Percentiles rank a stretch among this genome's conserved stretches.
Conservation (phyloP, 2,888 invertebrate species). For the Carcina quercana region DNA sequence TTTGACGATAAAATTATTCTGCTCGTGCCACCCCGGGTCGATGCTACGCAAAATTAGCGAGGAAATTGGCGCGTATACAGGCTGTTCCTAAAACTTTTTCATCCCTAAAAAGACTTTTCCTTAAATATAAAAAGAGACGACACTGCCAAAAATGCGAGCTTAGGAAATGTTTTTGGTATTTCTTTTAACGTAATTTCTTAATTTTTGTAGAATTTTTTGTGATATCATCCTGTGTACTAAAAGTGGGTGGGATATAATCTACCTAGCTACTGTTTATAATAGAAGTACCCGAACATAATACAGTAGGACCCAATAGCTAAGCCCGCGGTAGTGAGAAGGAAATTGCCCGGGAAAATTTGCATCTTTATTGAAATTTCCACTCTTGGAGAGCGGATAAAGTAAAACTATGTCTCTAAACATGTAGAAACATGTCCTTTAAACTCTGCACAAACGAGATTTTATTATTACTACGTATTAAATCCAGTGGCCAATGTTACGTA, state of each 20-base stretch:
- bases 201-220: too few relatives aligned
- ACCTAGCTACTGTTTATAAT: slow-evolving; percentile 32
- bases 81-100: slow-evolving; percentile 14
- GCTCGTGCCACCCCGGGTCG: slow-evolving; percentile 41
- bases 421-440: slow-evolving; percentile 55
- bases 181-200: too few relatives aligned
- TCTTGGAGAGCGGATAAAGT: slow-evolving; percentile 61
- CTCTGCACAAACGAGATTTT: slow-evolving; percentile 45
- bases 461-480: slow-evolving; percentile 23
- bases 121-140: too few relatives aligned
- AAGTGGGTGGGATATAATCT: slow-evolving; percentile 25
- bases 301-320: slow-evolving; percentile 55
- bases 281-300: slow-evolving; percentile 47
- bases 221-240: slow-evolving; percentile 16
- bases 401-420: slow-evolving; percentile 64
- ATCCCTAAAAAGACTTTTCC: slow-evolving; percentile 11
- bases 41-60: slow-evolving; percentile 45
- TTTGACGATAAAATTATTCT: slow-evolving; percentile 33
- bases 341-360: slow-evolving; percentile 65
- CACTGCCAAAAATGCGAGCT: too few relatives aligned
- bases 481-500: slow-evolving; percentile 10
- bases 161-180: too few relatives aligned
- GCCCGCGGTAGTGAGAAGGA: slow-evolving; percentile 52
- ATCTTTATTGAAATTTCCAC: slow-evolving; percentile 72
- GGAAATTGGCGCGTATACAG: slow-evolving; percentile 28